Base-by-base conservation (phyloP, 2,797 vertebrate genomes). In the Geotrypetes seraphini region DNA sequence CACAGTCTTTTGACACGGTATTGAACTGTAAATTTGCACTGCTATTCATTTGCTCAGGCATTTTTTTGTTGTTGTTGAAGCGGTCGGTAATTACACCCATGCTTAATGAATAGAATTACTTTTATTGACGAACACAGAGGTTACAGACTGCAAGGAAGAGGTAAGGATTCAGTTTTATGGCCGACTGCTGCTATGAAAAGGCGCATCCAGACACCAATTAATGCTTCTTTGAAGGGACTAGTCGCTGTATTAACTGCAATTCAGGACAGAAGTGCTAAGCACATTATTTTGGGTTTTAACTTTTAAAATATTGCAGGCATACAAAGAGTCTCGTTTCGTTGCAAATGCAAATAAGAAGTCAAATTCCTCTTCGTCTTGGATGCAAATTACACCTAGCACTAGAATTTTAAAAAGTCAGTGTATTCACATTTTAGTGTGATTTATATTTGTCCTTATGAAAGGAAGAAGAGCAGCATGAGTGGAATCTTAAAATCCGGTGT, bases 141-240 rank as follows among this genome's bases (percentile, higher is more conserved):
- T 59, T 62, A 10, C 40, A 10, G 10, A 34, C 55, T 57, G 53
- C 54, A 61, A 45, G 39, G 49, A 38, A 39, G 55, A 63, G 57
- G 71, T 47, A 30, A 54, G 58, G 61, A 57, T 67, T 50, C 55
- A 57, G 62, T 46, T 54, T 69, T 51, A 45, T 39, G 48, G 51
- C 60, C 55, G 50, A 36, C 55, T 29, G 45, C 57, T 64, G 63
- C 47, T 60, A 58, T 47, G 58, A 45, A 43, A 55, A 58, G 43
- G 50, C 39, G 35, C 44, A 43, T 51, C 60, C 43, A 41, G 60
- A 39, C 25, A 48, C 53, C 66, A 63, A 18, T 68, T 64, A 69
- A 51, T 16, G 38, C 44, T 53, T 54, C 63, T 59, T 69, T 58
- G 71, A 49, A 52, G 43, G 69, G 61, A 65, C 73, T 57, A 75